These are phyloP conservation scores for Herpetotheres cachinnans DNA, from an alignment of 2,113 vertebrate species.

Conservation along the genomic window DNA sequence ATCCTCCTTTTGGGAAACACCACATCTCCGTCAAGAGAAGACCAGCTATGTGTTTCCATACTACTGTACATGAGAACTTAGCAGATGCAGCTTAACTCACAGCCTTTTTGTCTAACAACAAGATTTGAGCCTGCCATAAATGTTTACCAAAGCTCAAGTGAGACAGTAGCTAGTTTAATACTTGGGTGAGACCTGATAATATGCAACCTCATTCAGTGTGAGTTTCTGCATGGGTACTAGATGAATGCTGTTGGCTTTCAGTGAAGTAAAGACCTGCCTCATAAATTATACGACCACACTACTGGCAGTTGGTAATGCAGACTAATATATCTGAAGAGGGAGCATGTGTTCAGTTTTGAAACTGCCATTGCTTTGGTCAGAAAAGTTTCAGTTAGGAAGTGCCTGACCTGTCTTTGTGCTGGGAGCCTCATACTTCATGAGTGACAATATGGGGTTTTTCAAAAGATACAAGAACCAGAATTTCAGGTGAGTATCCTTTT, in stretches of 20 bases:
- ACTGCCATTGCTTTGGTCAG: not conserved
- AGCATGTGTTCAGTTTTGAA: not conserved
- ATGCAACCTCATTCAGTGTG: not conserved
- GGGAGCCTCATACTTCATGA: not conserved
- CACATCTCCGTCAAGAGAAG: not conserved
- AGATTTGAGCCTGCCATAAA: not conserved
- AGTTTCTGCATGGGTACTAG: not conserved
- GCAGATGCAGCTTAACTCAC: not conserved
- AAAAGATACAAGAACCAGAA: not conserved
- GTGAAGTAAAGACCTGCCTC: not conserved
- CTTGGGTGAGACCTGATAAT: not conserved
- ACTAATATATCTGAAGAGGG: not conserved
- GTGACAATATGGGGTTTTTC: not conserved
- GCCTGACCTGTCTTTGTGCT: conserved; percentile 29
- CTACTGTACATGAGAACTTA: not conserved
- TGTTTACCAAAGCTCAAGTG: not conserved
- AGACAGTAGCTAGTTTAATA: not conserved
- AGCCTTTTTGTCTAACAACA: not conserved
- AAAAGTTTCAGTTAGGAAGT: not conserved
- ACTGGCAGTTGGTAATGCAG: not conserved
- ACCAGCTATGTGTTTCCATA: not conserved
- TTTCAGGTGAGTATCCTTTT: conserved; percentile 3
- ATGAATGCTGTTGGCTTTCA: not conserved
- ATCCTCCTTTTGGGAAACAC: not conserved
- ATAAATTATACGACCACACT: rapidly evolving